Evolutionary conservation across 2,797 vertebrate species (phyloP), one percentile per base, ranked within the genome.

Genomic region (Tauraco hartlaubi): DNA sequence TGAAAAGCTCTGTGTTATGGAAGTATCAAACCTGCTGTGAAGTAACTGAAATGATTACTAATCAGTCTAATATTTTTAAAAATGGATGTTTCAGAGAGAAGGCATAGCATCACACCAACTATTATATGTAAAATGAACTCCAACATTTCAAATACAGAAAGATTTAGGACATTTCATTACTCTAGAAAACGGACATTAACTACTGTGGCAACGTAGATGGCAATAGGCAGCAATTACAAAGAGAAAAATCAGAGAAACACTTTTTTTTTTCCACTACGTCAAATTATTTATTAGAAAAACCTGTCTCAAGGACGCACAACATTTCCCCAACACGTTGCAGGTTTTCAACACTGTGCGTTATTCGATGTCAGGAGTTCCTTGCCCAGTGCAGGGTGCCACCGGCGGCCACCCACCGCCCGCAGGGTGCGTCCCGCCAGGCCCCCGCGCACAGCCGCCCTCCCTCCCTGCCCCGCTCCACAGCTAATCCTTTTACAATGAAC

Each of bases 401-500:
- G 86, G 87, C 76, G 71, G 83, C 92, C 84, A 31, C 89, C 82
- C 87, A 75, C 43, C 9, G 31, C 84, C 51, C 12, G 6, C 13
- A 85, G 59, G 48, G 37, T 31, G 22, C 71, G 56, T 90, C 95
- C 94, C 79, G 86, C 90, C 91, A 76, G 55, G 86, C n/a, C n/a
- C n/a, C n/a, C n/a, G n/a, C n/a, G n/a, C n/a, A n/a, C n/a, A n/a
- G n/a, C n/a, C n/a, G n/a, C n/a, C n/a, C n/a, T n/a, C n/a, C n/a
- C 88, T 95, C 97, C 93, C 95, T 95, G 98, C 97, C 98, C 98
- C 97, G 94, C 97, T 97, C 97, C 95, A 95, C 87, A 52, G 97
- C 98, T 99, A 99, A 99, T 99, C 99, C 99, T 98, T 99, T 99
- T 99, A 99, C 98, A 98, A 98, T 97, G 98, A 98, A 98, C 98